These are phyloP conservation scores for Homarus americanus DNA, from an alignment of 1,140 invertebrate genomes.

Conservation along the genomic window DNA sequence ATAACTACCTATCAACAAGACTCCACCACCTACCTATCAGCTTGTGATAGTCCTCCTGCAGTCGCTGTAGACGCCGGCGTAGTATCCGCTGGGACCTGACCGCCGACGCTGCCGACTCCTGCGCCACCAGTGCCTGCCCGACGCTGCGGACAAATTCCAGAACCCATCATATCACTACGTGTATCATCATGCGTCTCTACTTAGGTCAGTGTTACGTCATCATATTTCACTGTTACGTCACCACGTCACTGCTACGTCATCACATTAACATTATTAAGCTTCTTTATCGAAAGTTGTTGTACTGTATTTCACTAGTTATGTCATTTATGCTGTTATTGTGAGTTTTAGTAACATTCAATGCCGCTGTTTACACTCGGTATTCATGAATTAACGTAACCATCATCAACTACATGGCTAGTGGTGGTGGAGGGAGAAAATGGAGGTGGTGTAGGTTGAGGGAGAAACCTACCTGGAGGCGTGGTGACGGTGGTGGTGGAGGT, in stretches of 20 bases:
- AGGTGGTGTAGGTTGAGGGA: background rate
- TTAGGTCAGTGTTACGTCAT: too few species aligned
- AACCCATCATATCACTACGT: too few species aligned
- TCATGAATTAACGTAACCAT: too few species aligned
- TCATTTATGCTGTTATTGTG: background rate
- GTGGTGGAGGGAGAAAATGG: background rate
- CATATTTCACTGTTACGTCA: too few species aligned
- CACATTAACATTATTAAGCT: background rate
- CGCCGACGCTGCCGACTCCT: conserved; percentile 66
- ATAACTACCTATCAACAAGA: too few species aligned
- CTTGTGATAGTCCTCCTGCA: conserved; percentile 80
- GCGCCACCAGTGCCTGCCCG: conserved; percentile 45
- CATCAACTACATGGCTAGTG: too few species aligned
- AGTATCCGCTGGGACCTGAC: conserved; percentile 66
- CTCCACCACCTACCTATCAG: conserved; percentile 77
- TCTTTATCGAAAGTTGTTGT: too few species aligned
- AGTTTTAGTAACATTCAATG: too few species aligned
- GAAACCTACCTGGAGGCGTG: conserved; percentile 23
- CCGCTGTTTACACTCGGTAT: too few species aligned
- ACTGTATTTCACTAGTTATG: background rate
- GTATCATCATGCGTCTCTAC: too few species aligned
- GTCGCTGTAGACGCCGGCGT: conserved; percentile 46
- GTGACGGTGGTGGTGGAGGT: conserved; percentile 29
- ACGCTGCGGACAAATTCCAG: conserved; percentile 24
- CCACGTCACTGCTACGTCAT: background rate